Conservation (phyloP, 2,113 vertebrate species). For the Holacanthus passer region DNA sequence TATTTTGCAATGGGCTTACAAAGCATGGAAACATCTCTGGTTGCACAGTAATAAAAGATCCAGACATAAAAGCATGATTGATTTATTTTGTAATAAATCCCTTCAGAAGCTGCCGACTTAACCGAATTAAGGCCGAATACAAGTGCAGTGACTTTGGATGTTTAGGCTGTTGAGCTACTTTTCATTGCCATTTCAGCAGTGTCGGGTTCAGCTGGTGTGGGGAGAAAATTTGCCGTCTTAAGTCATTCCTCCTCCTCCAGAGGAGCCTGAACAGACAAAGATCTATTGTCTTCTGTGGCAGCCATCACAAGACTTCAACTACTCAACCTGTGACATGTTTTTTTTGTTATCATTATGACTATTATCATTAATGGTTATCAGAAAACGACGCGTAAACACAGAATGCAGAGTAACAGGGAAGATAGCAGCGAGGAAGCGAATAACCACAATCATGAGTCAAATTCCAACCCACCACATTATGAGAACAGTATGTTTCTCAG, state of each 20-base stretch:
- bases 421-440: not conserved
- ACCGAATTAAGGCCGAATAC: no score
- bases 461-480: slow-evolving; percentile 23
- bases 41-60: no score
- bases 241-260: slow-evolving; percentile 38
- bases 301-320: slow-evolving; percentile 28
- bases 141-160: not conserved
- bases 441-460: slow-evolving; percentile 20
- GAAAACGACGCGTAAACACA: not conserved
- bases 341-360: not conserved
- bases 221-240: slow-evolving; percentile 10
- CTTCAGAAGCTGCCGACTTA: no score
- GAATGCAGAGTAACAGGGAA: not conserved
- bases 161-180: not conserved
- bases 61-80: no score
- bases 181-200: not conserved
- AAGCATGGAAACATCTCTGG: not conserved
- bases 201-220: not conserved
- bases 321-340: not conserved
- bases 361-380: no score
- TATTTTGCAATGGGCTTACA: not conserved
- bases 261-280: slow-evolving; percentile 33
- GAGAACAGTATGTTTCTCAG: slow-evolving; percentile 17
- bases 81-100: no score
- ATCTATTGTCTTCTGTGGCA: slow-evolving; percentile 35